Conservation (phyloP, 2,888 invertebrate genomes). For the Eilema caniola region DNA sequence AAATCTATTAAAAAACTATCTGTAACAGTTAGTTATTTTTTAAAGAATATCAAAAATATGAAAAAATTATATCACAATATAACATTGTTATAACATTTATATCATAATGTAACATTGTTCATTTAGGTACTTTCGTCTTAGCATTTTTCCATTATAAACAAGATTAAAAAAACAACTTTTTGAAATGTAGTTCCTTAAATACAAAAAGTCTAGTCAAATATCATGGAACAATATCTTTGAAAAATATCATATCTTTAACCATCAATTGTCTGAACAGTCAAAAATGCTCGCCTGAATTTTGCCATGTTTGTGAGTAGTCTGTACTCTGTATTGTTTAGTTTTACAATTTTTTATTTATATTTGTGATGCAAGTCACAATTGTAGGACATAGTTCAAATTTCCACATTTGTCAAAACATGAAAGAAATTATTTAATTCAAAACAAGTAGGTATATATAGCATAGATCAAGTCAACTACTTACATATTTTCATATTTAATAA, state of each 20-base stretch:
- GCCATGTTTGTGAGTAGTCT: neutral
- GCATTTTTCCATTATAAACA: neutral
- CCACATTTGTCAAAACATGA: neutral
- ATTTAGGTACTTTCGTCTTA: neutral
- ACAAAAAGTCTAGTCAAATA: neutral
- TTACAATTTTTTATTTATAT: neutral
- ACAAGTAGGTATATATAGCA: neutral
- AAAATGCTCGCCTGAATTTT: neutral
- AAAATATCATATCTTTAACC: neutral
- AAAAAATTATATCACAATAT: neutral
- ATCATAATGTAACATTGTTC: neutral
- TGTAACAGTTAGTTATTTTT: neutral
- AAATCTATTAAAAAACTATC: neutral
- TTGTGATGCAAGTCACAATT: conserved; percentile 5
- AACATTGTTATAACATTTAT: no score
- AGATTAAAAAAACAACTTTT: neutral
- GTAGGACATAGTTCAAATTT: neutral
- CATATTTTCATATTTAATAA: neutral
- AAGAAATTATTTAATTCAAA: neutral
- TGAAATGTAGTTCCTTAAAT: neutral
- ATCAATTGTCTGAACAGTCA: neutral
- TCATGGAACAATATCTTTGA: neutral
- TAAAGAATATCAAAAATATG: neutral
- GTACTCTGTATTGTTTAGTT: neutral
- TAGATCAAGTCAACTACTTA: neutral